Base-by-base conservation (phyloP, 2,797 vertebrate species). In the Apogon talboti region DNA sequence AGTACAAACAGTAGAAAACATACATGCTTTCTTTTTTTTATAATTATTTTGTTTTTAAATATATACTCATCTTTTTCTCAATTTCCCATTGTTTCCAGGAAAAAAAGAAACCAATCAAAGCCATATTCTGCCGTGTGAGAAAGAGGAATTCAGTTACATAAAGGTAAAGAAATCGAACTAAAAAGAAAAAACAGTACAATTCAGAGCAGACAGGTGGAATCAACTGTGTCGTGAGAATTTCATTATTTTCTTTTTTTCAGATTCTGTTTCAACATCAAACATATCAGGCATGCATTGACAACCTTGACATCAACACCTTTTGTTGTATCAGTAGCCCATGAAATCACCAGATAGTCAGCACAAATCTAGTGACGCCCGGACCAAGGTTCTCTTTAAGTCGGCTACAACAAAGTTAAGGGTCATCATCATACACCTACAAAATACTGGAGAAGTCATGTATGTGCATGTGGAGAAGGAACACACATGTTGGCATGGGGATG, bases 1-100 rank as follows among this genome's bases (percentile, higher is more conserved):
- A 92, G 94, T 98, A 98, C 96, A 98, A 98, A 98, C 96, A 95
- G 97, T 98, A 98, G 87, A 98, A 98, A 98, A 98, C 96, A 96
- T 94, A 97, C 97, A 98, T 98, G 97, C 96, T 96, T 95, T 57
- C 44, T 49, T 45, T 64, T 81, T 81, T 72, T 40, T 63, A 71
- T 60, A 75, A 68, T 67, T 83, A 77, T 85, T 91, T 86, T 77
- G 55, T 86, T 90, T 92, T 92, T 91, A 91, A 89, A 93, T 92
- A 91, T 90, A 92, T 88, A 91, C 89, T 91, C 79, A 90, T 90
- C 78, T 79, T 90, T 86, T 84, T 73, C 75, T 81, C 89, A 92
- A 78, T 85, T 89, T 87, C 92, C 93, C 91, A 21, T 2, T 91
- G 86, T 91, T 90, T 88, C 79, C 52, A 89, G 93, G 93, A 92